These are phyloP conservation scores for Drosophila lini DNA, from an alignment of 1,140 invertebrate species.

Conservation along the genomic window DNA sequence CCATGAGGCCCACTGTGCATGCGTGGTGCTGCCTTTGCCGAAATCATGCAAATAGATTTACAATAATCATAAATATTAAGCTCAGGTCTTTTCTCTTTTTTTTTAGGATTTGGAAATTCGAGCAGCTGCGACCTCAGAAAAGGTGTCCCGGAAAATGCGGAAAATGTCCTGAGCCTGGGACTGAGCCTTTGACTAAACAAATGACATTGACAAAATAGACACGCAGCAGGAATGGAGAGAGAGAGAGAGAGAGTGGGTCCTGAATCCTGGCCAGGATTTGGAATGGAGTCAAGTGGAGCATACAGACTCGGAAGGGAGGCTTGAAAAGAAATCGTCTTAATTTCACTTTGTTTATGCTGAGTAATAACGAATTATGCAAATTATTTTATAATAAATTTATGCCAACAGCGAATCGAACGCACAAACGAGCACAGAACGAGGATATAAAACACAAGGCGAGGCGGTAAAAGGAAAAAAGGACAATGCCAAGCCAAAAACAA, in stretches of 20 bases:
- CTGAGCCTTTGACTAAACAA: conserved; percentile 67
- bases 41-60: conserved; percentile 74
- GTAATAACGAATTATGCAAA: conserved; percentile 83
- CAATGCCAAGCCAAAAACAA: conserved; percentile 3
- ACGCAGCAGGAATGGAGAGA: conserved; percentile 17
- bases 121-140: conserved; percentile 26
- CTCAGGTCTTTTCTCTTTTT: conserved; percentile 33
- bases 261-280: conserved; percentile 4
- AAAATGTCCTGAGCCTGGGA: conserved; percentile 1
- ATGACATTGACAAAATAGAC: conserved; percentile 77
- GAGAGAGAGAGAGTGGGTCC: neutral
- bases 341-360: conserved; percentile 83
- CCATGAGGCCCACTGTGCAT: conserved; percentile 4
- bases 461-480: conserved; percentile 18
- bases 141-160: conserved; percentile 26
- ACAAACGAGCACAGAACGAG: conserved; percentile 72
- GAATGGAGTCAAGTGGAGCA: conserved; percentile 23
- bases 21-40: conserved; percentile 17
- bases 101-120: conserved; percentile 23
- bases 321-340: conserved; percentile 80
- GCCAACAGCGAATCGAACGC: conserved; percentile 71
- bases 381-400: conserved; percentile 84
- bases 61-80: conserved; percentile 76
- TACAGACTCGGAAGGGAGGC: conserved; percentile 25
- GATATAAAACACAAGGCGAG: conserved; percentile 64